Conservation (phyloP, 2,888 invertebrate species). For the Phorcus lineatus region DNA sequence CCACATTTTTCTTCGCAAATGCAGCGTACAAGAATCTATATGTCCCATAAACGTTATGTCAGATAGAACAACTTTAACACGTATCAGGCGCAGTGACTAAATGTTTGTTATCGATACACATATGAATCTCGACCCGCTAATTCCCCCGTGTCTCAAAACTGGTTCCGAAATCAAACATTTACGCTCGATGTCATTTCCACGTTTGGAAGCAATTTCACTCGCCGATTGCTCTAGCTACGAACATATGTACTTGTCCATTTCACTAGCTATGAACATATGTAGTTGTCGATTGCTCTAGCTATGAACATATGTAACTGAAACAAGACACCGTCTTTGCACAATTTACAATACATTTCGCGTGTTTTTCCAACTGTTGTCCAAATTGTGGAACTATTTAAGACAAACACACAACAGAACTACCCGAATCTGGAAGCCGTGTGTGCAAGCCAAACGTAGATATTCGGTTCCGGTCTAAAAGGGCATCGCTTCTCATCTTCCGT, state of each 20-base stretch:
- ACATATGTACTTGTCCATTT: not conserved
- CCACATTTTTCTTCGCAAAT: not conserved
- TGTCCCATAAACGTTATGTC: not conserved
- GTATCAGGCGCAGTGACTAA: not conserved
- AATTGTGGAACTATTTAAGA: slow-evolving; percentile 25
- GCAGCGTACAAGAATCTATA: not conserved
- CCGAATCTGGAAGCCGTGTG: not conserved
- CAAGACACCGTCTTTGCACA: slow-evolving; percentile 8
- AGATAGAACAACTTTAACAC: not conserved
- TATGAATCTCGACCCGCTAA: not conserved
- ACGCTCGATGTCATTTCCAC: not conserved
- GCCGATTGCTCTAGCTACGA: not conserved
- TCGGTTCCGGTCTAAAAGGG: not conserved
- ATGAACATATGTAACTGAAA: slow-evolving; percentile 16
- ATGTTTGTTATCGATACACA: slow-evolving; percentile 11
- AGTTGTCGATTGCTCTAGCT: not conserved
- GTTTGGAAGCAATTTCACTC: not conserved
- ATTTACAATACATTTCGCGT: slow-evolving; percentile 11
- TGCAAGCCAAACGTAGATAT: not conserved
- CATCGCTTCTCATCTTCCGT: not conserved
- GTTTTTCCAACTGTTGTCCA: slow-evolving; percentile 22
- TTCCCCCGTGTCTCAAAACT: not conserved
- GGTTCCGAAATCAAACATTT: slow-evolving; percentile 17
- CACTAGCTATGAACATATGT: not conserved
- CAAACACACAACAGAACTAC: not conserved